Percentiles rank a stretch among this genome's conserved stretches.
Evolutionary conservation across 1,140 invertebrate genomes (phyloP).

Genomic region (Telenomus remus): DNA sequence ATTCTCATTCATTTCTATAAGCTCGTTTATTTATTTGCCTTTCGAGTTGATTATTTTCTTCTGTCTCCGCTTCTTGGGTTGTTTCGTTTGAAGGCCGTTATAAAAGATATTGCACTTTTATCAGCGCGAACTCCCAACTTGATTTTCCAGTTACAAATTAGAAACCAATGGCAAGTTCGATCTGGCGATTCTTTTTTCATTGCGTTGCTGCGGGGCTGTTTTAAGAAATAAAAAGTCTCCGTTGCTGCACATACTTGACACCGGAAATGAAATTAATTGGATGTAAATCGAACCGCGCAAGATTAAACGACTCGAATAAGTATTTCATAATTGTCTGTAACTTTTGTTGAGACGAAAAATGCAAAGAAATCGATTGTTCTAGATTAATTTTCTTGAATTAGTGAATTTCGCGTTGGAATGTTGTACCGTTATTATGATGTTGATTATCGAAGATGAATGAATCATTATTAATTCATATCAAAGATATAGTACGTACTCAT

Average conservation of each 20-base stretch:
- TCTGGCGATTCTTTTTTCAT: conserved; percentile 7
- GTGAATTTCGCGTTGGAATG: too few relatives aligned
- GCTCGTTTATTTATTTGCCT: conserved; percentile 4
- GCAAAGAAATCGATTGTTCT: too few relatives aligned
- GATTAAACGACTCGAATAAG: neutral
- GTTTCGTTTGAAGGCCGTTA: conserved; percentile 16
- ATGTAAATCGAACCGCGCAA: conserved; percentile 28
- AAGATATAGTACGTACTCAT: too few relatives aligned
- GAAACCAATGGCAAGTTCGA: conserved; percentile 19
- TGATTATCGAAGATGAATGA: too few relatives aligned
- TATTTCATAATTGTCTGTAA: too few relatives aligned
- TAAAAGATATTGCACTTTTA: conserved; percentile 32
- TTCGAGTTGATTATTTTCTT: too few relatives aligned
- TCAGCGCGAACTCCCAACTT: conserved; percentile 14
- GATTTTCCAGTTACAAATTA: conserved; percentile 45
- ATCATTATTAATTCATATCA: too few relatives aligned
- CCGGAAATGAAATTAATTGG: conserved; percentile 34
- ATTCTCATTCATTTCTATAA: neutral
- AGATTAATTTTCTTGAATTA: too few relatives aligned
- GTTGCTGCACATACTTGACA: neutral
- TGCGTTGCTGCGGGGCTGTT: neutral
- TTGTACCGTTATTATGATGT: too few relatives aligned
- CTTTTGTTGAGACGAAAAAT: too few relatives aligned
- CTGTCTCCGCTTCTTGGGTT: too few relatives aligned
- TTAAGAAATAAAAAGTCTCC: conserved; percentile 3